Evolutionary conservation across 2,113 vertebrate species (phyloP).

Genomic region (Solea senegalensis): DNA sequence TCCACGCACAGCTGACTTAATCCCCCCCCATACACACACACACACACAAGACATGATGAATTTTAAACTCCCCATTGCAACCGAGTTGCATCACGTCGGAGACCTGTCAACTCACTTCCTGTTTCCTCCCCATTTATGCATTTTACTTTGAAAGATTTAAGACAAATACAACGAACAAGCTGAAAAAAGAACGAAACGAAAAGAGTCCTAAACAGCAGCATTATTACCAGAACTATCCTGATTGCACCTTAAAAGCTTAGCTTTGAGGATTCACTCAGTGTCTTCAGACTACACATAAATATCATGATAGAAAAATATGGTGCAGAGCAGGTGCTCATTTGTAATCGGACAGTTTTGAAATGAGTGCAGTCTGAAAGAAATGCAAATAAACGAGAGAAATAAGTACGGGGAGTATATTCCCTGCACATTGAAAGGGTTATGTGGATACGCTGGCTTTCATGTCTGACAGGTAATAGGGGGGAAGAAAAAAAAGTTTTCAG

Average conservation of each 20-base stretch:
- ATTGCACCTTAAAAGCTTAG: conserved; percentile 5
- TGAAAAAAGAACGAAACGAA: too few species aligned
- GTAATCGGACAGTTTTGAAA: conserved; percentile 1
- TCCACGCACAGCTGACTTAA: conserved; percentile 37
- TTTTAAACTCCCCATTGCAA: conserved; percentile 54
- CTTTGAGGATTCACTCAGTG: conserved; percentile 3
- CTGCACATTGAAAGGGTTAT: conserved; percentile 13
- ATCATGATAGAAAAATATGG: conserved; percentile 38
- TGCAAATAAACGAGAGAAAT: conserved; percentile 26
- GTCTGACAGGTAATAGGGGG: conserved; percentile 10
- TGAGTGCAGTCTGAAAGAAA: conserved; percentile 6
- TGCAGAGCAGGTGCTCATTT: conserved; percentile 31
- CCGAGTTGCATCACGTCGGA: conserved; percentile 62
- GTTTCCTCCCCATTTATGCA: too few species aligned
- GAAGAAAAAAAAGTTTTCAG: not conserved
- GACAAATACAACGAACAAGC: too few species aligned
- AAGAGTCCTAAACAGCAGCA: too few species aligned
- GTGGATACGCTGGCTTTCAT: conserved; percentile 6
- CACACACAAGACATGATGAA: conserved; percentile 29
- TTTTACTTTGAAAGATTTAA: too few species aligned
- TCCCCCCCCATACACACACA: not conserved
- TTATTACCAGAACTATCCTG: conserved; percentile 5
- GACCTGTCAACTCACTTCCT: conserved; percentile 40
- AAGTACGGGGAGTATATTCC: conserved; percentile 24
- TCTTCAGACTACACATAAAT: conserved; percentile 4